Evolutionary conservation across 1,140 invertebrate genomes (phyloP).

Genomic region (Heliconius eleuchia): DNA sequence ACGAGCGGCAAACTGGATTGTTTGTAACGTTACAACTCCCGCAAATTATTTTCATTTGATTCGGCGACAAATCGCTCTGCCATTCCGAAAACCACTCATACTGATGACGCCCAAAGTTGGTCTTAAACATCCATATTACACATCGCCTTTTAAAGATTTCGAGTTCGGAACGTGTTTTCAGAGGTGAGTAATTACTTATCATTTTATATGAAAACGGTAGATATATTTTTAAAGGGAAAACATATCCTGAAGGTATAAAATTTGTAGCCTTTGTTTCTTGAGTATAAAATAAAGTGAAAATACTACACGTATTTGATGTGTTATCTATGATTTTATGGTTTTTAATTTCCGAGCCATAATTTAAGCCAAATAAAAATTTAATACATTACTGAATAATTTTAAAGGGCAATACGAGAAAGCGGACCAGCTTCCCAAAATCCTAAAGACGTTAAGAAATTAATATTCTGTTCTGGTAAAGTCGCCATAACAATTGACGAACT

Average conservation of each 20-base stretch:
- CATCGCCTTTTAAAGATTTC: conserved; percentile 68
- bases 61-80: conserved; percentile 90
- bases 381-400: not conserved
- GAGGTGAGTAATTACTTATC: conserved; percentile 49
- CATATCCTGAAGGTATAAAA: not conserved
- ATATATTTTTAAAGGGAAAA: not conserved
- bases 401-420: conserved; percentile 82
- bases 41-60: conserved; percentile 93
- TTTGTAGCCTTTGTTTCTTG: too few species aligned
- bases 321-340: too few species aligned
- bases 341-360: not conserved
- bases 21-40: conserved; percentile 92
- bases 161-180: conserved; percentile 56
- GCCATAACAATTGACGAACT: conserved; percentile 91
- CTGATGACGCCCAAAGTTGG: conserved; percentile 90
- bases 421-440: conserved; percentile 82
- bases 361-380: not conserved
- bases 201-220: not conserved
- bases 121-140: conserved; percentile 76
- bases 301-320: too few species aligned
- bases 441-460: conserved; percentile 85
- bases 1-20: conserved; percentile 90
- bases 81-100: conserved; percentile 92
- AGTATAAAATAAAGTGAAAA: too few species aligned
- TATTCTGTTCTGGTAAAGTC: conserved; percentile 92